Conservation (phyloP, 2,797 vertebrate genomes). For the Pterois miles region DNA sequence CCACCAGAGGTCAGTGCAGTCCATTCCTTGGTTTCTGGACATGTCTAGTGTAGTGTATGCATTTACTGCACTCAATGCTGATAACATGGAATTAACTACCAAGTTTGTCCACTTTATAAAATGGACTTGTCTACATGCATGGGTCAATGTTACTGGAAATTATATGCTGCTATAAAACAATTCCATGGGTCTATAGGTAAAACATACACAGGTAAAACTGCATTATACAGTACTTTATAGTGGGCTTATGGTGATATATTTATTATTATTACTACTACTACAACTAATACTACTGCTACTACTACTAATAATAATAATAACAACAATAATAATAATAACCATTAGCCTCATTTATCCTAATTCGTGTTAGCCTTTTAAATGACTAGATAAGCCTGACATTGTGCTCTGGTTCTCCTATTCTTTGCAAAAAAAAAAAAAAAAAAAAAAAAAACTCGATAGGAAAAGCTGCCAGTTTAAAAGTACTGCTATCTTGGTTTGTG, state of each 20-base stretch:
- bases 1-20: constrained; percentile 69
- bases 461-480: background rate
- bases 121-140: background rate
- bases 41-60: background rate
- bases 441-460: background rate
- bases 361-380: background rate
- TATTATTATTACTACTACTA: too few relatives aligned
- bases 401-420: background rate
- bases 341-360: background rate
- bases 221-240: too few relatives aligned
- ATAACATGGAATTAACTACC: background rate
- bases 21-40: background rate
- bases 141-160: too few relatives aligned
- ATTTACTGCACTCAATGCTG: background rate
- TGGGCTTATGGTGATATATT: too few relatives aligned
- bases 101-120: too few relatives aligned
- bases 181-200: too few relatives aligned
- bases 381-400: background rate
- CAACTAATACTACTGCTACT: too few relatives aligned
- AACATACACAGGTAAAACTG: background rate
- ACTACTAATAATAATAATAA: too few relatives aligned
- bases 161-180: background rate
- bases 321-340: too few relatives aligned
- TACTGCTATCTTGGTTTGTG: background rate
- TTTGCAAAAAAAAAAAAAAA: background rate